Percentiles rank a stretch among this genome's conserved stretches.
Conservation (phyloP, 1,140 invertebrate species). For the Monomorium pharaonis region DNA sequence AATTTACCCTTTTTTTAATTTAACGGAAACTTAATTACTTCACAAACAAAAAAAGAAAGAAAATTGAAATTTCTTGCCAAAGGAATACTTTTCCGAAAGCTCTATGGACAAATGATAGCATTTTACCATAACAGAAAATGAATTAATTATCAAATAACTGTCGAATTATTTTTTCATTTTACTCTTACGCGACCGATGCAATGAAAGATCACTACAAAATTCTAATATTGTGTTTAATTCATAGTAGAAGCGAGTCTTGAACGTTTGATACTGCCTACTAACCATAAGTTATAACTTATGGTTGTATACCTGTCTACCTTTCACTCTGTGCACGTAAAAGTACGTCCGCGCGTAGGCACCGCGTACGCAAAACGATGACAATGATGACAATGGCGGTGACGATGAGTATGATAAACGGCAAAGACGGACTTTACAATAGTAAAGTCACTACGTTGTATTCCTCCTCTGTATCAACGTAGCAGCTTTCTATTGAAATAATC, state of each 20-base stretch:
- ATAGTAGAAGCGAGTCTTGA: constrained; percentile 3
- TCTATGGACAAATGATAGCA: neutral
- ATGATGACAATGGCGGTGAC: constrained; percentile 73
- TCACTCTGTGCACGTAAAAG: constrained; percentile 41
- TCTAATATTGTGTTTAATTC: constrained; percentile 1
- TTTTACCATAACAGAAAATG: neutral
- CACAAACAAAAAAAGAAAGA: neutral
- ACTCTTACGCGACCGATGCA: no score
- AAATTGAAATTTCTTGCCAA: neutral
- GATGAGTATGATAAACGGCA: constrained; percentile 71
- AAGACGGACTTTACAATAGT: constrained; percentile 66
- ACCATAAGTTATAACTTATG: constrained; percentile 16
- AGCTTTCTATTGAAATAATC: constrained; percentile 58
- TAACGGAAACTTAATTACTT: neutral
- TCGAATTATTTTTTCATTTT: neutral
- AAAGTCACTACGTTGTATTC: constrained; percentile 59
- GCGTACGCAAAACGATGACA: constrained; percentile 68
- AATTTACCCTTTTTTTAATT: neutral
- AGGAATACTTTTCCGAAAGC: neutral
- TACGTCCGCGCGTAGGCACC: constrained; percentile 25
- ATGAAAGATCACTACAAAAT: neutral
- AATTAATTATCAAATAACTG: neutral
- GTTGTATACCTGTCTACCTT: constrained; percentile 37
- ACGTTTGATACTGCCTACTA: constrained; percentile 23
- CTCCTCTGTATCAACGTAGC: neutral